Percentiles rank a stretch among this genome's conserved stretches.
Evolutionary conservation across 2,113 vertebrate species (phyloP).

Genomic region (Epinephelus lanceolatus): DNA sequence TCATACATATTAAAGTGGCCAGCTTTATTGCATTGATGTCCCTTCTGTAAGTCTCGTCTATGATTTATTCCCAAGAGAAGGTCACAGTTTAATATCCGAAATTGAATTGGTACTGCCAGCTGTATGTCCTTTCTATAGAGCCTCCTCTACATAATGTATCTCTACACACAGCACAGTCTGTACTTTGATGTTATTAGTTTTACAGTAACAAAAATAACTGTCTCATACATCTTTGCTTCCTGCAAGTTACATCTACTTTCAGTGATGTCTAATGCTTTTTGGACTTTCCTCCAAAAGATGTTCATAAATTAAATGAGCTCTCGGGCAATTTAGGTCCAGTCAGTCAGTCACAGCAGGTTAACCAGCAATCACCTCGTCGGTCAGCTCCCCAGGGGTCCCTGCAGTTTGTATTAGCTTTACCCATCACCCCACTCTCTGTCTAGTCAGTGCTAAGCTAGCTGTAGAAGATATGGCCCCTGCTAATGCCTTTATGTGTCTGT

Average conservation of each 20-base stretch:
- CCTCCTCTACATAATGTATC: constrained; percentile 18
- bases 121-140: neutral
- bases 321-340: constrained; percentile 32
- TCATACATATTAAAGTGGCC: constrained; percentile 60
- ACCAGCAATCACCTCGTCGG: constrained; percentile 58
- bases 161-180: neutral
- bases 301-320: constrained; percentile 9
- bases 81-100: constrained; percentile 58
- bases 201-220: neutral
- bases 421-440: constrained; percentile 63
- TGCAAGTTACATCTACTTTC: neutral
- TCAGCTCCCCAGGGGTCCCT: constrained; percentile 37
- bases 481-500: constrained; percentile 55
- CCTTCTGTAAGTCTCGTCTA: constrained; percentile 24
- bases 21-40: constrained; percentile 56
- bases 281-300: neutral
- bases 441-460: constrained; percentile 54
- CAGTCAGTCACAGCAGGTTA: constrained; percentile 62
- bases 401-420: constrained; percentile 52
- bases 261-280: neutral
- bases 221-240: neutral
- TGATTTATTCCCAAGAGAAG: constrained; percentile 26
- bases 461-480: constrained; percentile 44
- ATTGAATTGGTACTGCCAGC: neutral
- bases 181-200: constrained; percentile 42